Evolutionary conservation across 2,797 vertebrate genomes (phyloP).

Genomic region (Urosaurus nigricauda): DNA sequence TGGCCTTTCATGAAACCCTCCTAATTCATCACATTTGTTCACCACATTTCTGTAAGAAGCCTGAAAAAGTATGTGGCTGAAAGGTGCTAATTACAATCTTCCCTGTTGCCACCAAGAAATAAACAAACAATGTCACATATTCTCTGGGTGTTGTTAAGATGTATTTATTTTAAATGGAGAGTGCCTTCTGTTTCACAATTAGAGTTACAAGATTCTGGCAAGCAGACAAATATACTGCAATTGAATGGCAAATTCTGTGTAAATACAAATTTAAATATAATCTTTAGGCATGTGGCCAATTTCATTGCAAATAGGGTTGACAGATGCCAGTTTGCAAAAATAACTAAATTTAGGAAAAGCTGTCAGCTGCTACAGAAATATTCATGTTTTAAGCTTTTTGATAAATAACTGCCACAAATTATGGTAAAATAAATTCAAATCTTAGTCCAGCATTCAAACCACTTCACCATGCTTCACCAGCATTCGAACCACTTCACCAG

Average conservation of each 20-base stretch:
- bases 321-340: conserved; percentile 59
- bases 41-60: conserved; percentile 36
- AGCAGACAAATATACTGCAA: conserved; percentile 53
- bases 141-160: conserved; percentile 17
- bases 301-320: conserved; percentile 49
- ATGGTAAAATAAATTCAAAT: not conserved
- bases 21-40: conserved; percentile 29
- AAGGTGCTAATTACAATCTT: conserved; percentile 54
- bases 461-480: not conserved
- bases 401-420: conserved; percentile 42
- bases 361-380: conserved; percentile 44
- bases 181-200: conserved; percentile 48
- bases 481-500: no score
- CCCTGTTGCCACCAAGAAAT: conserved; percentile 56
- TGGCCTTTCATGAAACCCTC: conserved; percentile 38
- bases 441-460: no score
- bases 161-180: conserved; percentile 48
- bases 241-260: conserved; percentile 40
- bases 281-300: not conserved
- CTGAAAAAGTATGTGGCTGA: conserved; percentile 44
- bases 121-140: conserved; percentile 34
- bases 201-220: conserved; percentile 57
- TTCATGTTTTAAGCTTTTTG: conserved; percentile 17
- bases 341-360: conserved; percentile 53
- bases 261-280: conserved; percentile 40